Evolutionary conservation across 2,888 invertebrate species (phyloP), one percentile per base, ranked within the genome.

Genomic region (Microctonus aethiopoides): DNA sequence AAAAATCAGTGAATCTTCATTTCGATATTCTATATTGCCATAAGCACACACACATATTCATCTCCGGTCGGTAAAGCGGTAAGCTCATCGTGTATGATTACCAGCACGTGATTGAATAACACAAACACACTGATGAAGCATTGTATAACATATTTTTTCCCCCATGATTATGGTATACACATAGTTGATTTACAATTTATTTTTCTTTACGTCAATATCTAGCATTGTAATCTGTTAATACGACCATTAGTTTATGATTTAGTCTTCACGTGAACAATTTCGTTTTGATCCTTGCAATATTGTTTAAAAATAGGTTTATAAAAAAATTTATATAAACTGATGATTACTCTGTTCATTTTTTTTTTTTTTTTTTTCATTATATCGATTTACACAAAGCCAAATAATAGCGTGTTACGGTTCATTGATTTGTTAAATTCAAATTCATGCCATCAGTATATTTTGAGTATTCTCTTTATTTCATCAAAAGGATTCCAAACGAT

Each of bases 1-100:
- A n/a, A 46, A 46, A n/a, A 46, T 52, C 26, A 6, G 13, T 26
- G 11, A 61, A 36, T 13, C 11, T 22, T 5, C 0, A 11, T 7
- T 24, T 24, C 24, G 20, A 62, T 41, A n/a, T n/a, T 56, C 26
- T 54, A 34, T 56, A 56, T 65, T n/a, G n/a, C 56, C 16, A 11
- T 52, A 20, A 29, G 20, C 36, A 10, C 36, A 36, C 36, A 36
- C 11, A 4, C 46, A 34, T n/a, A n/a, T n/a, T n/a, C 20, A 63
- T 65, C 65, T 65, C 39, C 65, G 24, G 65, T 65, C 65, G 65
- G 65, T 65, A 65, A 65, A 13, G 65, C 65, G 56, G 65, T 16
- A 20, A 65, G 36, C 41, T 16, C 57, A 54, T 26, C 9, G 26
- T 32, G 1, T 24, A n/a, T 41, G 54, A 64, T 65, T 65, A 65